Evolutionary conservation across 2,888 invertebrate species (phyloP), one percentile per base, ranked within the genome.

Genomic region (Caradrina kadenii): DNA sequence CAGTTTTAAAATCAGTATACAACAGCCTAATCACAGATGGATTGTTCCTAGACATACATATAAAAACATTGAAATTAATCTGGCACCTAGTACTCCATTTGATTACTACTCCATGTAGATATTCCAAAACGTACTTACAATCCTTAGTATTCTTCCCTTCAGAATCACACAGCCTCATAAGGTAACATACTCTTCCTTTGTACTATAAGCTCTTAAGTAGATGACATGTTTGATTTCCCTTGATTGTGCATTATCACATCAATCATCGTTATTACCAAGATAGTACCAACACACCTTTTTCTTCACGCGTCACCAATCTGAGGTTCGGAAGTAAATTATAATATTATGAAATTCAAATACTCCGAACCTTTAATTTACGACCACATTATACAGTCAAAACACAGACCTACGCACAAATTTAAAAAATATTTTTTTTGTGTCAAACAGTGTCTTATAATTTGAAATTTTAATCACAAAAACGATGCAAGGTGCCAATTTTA

Each of bases 401-500:
- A 49, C 49, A 59, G 49, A 63, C 50, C 55, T 79, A 79, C 55
- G 49, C 61, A 67, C 31, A 52, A 63, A 70, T 71, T 67, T 56
- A 10, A 69, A 73, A 76, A 74, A 68, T 26, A 10, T 56, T 63
- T 63, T 69, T 35, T 70, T 62, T 71, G 84, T 77, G 79, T 78
- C 68, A 69, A 75, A 73, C 54, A 69, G 83, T 84, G 83, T 75
- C 62, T 54, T 80, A 63, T 70, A 76, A 64, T 60, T 73, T 68
- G 54, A 71, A 76, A 73, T n/a, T 73, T 68, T 45, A 70, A 69
- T 67, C 72, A 73, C 76, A 59, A 68, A 79, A 84, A 80, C 54
- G 54, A 68, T 84, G 78, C 72, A 80, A 67, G 70, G 89, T 89
- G 88, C 88, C 79, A 81, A 84, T 82, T 73, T 67, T 10, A 63